phyloP scores from a whole-genome alignment of 2,113 vertebrate species.

The Ciconia boyciana region DNA sequence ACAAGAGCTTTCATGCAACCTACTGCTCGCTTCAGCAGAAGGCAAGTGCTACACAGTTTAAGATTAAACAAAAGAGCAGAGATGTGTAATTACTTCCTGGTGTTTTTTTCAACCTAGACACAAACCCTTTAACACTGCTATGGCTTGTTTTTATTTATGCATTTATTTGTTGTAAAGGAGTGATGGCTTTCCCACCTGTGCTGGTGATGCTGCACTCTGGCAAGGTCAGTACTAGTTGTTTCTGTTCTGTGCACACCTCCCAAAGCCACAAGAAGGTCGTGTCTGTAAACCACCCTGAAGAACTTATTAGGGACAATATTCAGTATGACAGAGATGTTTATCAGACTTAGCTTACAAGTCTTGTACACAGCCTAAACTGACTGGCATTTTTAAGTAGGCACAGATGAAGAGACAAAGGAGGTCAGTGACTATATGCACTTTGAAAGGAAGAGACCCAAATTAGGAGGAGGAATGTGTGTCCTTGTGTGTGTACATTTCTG shows the following conservation, averaged over 20 bases:
- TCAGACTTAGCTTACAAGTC: neutral
- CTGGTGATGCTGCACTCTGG: neutral
- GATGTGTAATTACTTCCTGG: conserved; percentile 32
- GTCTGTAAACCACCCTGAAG: neutral
- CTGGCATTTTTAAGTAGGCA: neutral
- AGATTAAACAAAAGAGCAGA: conserved; percentile 46
- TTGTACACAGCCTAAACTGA: neutral
- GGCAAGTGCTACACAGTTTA: neutral
- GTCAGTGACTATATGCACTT: neutral
- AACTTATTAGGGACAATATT: neutral
- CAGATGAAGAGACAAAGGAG: neutral
- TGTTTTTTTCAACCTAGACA: neutral
- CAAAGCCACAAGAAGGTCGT: conserved; percentile 6
- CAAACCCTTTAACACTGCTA: conserved; percentile 10
- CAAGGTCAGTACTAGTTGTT: neutral
- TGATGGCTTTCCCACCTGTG: conserved; percentile 6
- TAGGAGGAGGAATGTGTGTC: neutral
- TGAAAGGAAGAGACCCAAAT: neutral
- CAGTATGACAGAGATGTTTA: conserved; percentile 51
- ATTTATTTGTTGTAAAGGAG: conserved; percentile 35
- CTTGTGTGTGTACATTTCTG: neutral
- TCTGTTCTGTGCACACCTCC: conserved; percentile 46
- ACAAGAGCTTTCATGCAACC: neutral
- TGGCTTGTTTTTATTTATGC: conserved; percentile 40
- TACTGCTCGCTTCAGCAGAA: neutral